A percentile compares a stretch with the other conserved stretches of the same genome.
These are phyloP conservation scores for Artemia sinica DNA, from an alignment of 2,888 invertebrate species.

Conservation along the genomic window DNA sequence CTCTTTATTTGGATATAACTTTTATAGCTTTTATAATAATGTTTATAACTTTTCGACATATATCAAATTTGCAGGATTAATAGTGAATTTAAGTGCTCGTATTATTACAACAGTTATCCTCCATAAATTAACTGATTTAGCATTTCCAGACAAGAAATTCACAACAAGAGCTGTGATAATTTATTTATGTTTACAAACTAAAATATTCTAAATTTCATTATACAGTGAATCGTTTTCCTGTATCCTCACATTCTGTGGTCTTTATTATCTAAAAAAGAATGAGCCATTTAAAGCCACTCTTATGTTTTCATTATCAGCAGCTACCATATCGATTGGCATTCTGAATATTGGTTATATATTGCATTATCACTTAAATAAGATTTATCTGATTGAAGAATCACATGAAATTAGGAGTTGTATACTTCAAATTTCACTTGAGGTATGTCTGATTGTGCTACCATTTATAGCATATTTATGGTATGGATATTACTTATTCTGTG, in stretches of 20 bases:
- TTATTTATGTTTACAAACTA: slow-evolving; percentile 84
- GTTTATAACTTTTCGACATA: slow-evolving; percentile 39
- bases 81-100: slow-evolving; percentile 53
- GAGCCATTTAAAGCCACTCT: slow-evolving; percentile 22
- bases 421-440: no score
- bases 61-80: slow-evolving; percentile 47
- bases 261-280: slow-evolving; percentile 30
- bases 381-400: no score
- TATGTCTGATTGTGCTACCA: no score
- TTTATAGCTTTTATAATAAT: background rate
- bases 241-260: slow-evolving; percentile 55
- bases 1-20: no score
- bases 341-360: no score
- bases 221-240: slow-evolving; percentile 81
- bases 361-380: no score
- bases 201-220: slow-evolving; percentile 80
- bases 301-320: slow-evolving; percentile 42
- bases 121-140: slow-evolving; percentile 47
- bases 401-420: no score
- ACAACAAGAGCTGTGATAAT: slow-evolving; percentile 61
- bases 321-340: slow-evolving; percentile 55
- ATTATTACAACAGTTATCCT: slow-evolving; percentile 49
- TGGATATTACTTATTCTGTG: slow-evolving; percentile 31
- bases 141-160: slow-evolving; percentile 48
- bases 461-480: slow-evolving; percentile 19